Evolutionary conservation across 2,888 invertebrate species (phyloP).

Genomic region (Epirrhoe tristata): DNA sequence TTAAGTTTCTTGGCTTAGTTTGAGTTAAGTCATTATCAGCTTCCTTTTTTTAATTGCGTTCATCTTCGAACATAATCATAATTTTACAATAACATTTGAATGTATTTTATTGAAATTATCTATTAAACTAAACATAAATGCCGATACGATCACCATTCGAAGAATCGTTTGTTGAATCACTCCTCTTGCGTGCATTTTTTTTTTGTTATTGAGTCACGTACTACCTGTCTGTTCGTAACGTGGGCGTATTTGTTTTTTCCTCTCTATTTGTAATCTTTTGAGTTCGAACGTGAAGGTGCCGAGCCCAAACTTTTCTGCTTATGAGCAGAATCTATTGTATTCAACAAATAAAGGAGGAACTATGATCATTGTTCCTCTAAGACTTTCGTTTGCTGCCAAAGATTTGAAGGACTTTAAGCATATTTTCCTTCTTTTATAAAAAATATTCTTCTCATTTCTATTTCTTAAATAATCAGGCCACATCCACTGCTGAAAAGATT

Average conservation of each 20-base stretch:
- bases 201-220: constrained; percentile 31
- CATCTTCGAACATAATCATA: no score
- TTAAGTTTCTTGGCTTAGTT: no score
- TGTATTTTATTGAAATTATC: not conserved
- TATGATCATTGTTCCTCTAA: not conserved
- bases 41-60: no score
- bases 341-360: constrained; percentile 13
- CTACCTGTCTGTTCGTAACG: constrained; percentile 16
- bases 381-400: not conserved
- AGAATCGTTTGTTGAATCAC: constrained; percentile 39
- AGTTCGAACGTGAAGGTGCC: constrained; percentile 13
- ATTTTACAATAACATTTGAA: not conserved
- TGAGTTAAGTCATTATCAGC: no score
- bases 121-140: constrained; percentile 4
- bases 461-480: no score
- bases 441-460: no score
- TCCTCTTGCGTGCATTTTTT: constrained; percentile 27
- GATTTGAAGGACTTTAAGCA: not conserved
- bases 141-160: constrained; percentile 33
- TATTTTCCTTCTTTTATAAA: no score
- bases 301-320: not conserved
- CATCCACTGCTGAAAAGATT: no score
- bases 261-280: constrained; percentile 4
- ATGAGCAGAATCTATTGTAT: not conserved
- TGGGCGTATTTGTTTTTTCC: constrained; percentile 17